Evolutionary conservation across 2,113 vertebrate species (phyloP).

Genomic region (Isurus oxyrinchus): DNA sequence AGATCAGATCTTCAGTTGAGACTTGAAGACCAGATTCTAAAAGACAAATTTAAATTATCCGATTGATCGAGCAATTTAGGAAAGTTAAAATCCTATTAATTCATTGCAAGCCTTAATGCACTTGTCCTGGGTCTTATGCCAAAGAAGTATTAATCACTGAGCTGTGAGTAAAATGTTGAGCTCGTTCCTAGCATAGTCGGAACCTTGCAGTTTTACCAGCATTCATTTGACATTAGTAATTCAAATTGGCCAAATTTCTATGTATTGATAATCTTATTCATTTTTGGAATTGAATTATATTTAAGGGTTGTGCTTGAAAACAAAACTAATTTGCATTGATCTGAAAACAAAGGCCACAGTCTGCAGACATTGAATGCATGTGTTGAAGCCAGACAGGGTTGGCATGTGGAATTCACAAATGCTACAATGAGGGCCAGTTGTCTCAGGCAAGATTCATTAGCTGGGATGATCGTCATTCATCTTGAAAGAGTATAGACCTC

Average conservation of each 20-base stretch:
- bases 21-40: neutral
- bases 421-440: neutral
- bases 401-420: neutral
- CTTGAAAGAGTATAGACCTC: neutral
- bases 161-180: neutral
- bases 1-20: neutral
- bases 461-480: neutral
- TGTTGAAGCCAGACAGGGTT: neutral
- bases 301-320: neutral
- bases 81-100: conserved; percentile 23
- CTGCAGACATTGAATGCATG: neutral
- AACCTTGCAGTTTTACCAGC: neutral
- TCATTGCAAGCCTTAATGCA: conserved; percentile 16
- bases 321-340: neutral
- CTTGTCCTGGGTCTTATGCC: conserved; percentile 9
- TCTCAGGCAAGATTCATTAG: neutral
- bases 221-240: neutral
- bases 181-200: neutral
- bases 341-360: neutral
- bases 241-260: neutral
- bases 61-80: neutral
- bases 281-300: neutral
- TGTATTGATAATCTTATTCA: neutral
- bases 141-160: neutral
- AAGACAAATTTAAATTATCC: conserved; percentile 9